Conservation (phyloP, 1,140 invertebrate species). For the Aphelinus certus region DNA sequence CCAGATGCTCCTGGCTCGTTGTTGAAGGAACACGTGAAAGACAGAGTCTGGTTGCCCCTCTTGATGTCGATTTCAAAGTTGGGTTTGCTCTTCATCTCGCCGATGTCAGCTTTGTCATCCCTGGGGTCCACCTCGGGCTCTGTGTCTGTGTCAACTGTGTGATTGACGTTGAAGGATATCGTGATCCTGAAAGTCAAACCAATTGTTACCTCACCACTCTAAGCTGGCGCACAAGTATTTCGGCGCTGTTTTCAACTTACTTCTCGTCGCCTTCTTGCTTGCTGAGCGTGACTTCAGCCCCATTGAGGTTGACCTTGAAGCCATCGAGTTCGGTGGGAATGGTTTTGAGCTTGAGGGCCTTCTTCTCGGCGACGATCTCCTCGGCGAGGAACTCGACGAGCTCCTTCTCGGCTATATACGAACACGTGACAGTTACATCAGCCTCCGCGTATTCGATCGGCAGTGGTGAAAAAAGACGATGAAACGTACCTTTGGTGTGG, state of each 20-base stretch:
- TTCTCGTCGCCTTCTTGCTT: constrained; percentile 75
- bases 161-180: constrained; percentile 88
- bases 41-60: constrained; percentile 78
- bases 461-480: background rate
- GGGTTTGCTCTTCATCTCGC: constrained; percentile 88
- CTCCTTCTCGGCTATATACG: constrained; percentile 79
- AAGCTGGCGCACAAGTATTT: background rate
- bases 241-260: constrained; percentile 64
- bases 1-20: constrained; percentile 69
- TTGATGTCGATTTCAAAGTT: constrained; percentile 85
- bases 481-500: constrained; percentile 75
- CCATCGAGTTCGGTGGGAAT: constrained; percentile 81
- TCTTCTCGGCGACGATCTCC: constrained; percentile 88
- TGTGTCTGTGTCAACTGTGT: constrained; percentile 84
- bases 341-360: constrained; percentile 78
- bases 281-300: constrained; percentile 80
- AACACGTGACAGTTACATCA: constrained; percentile 11
- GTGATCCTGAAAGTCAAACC: constrained; percentile 69
- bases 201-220: constrained; percentile 17
- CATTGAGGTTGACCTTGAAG: constrained; percentile 79
- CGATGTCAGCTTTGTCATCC: constrained; percentile 76
- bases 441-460: background rate
- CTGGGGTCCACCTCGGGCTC: constrained; percentile 72
- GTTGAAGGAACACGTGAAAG: constrained; percentile 84
- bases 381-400: constrained; percentile 87